Base-by-base conservation (phyloP, 2,797 vertebrate species). In the Sitta carolinensis region DNA sequence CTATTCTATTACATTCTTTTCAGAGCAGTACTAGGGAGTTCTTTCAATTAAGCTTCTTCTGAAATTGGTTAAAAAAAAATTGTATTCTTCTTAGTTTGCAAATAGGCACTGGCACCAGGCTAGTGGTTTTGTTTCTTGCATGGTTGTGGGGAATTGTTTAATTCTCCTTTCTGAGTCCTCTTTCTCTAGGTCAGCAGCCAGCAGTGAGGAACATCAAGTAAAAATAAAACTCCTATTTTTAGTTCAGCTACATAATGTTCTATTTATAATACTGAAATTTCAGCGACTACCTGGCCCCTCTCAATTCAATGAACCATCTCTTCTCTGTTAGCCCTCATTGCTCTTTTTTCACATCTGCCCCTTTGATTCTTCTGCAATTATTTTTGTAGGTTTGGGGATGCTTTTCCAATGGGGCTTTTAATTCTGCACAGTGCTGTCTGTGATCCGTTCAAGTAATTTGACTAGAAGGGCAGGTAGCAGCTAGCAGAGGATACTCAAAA, bases 141-240 rank as follows among this genome's bases (percentile, higher is more conserved):
- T 87, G 64, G 88, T 73, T 81, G 52, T 78, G 30, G 76, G 43
- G 72, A 91, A 93, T 94, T 85, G 83, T 95, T 94, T 63, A 78
- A 85, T 96, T 96, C 67, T 89, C 34, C 38, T 84, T 95, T 93
- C 79, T 63, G 67, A 92, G 59, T 89, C 69, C 51, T 88, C 62
- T 84, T 92, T 94, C 95, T 92, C 85, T 96, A 92, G 96, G 96
- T 95, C 93, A 90, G 83, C 94, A 95, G 84, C 75, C 87, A 95
- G 94, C 93, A 84, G 84, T 15, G 10, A 95, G 84, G 94, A 96
- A 83, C 95, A 93, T 89, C 70, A 95, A 92, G 91, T 95, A 96
- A 96, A 97, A 97, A 97, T 97, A 97, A 94, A 97, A 79, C 84
- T 86, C 63, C 90, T 96, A 96, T 97, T 96, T 97, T 96, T 97